phyloP scores from a whole-genome alignment of 2,113 vertebrate species.

The Struthidea cinerea region DNA sequence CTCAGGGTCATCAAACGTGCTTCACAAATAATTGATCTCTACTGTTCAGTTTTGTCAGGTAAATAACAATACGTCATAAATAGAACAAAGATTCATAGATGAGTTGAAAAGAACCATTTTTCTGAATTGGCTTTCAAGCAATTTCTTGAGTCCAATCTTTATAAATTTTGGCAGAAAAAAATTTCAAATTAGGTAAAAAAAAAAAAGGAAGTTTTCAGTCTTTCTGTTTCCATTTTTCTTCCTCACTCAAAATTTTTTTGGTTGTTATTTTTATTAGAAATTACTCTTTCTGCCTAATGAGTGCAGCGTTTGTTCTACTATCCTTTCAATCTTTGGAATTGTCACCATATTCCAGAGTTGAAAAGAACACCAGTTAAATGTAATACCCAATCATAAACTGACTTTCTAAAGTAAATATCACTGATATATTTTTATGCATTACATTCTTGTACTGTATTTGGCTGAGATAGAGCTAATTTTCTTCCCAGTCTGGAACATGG shows the following conservation, averaged over 20 bases:
- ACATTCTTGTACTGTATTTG: neutral
- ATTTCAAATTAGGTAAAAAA: constrained; percentile 24
- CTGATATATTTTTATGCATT: neutral
- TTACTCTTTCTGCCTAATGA: neutral
- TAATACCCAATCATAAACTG: neutral
- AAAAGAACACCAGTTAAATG: neutral
- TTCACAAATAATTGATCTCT: constrained; percentile 55
- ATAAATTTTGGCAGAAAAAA: constrained; percentile 54
- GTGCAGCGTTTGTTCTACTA: neutral
- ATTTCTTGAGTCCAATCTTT: constrained; percentile 27
- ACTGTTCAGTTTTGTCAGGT: constrained; percentile 14
- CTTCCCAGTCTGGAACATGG: neutral
- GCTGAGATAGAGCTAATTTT: neutral
- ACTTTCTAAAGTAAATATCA: constrained; percentile 4
- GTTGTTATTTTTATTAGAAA: neutral
- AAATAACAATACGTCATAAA: constrained; percentile 35
- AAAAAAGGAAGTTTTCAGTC: neutral
- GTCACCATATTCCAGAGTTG: neutral
- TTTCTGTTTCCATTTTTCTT: constrained; percentile 40
- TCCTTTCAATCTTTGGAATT: neutral
- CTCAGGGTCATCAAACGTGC: neutral
- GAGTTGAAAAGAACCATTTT: constrained; percentile 17
- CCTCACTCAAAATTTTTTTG: neutral
- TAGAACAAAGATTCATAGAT: constrained; percentile 15
- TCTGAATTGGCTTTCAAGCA: constrained; percentile 56